These are phyloP conservation scores for Lindbergichthys nudifrons DNA, from an alignment of 2,797 vertebrate species.

Conservation along the genomic window DNA sequence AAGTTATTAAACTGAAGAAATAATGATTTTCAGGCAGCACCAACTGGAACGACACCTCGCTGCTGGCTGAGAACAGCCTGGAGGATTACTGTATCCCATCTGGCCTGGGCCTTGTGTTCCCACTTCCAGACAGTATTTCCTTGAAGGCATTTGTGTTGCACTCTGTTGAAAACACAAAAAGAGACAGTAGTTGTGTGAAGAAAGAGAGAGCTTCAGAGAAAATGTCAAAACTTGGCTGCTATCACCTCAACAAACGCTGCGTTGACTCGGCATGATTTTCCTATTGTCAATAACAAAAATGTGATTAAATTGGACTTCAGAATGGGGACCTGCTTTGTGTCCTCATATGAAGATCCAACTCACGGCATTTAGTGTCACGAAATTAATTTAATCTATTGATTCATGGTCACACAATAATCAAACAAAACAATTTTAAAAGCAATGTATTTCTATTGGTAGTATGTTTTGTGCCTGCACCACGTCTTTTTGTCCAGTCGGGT, in stretches of 20 bases:
- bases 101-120: neutral
- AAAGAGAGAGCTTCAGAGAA: neutral
- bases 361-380: no score
- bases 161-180: neutral
- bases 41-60: no score
- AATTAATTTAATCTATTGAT: no score
- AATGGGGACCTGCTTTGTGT: neutral
- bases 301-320: no score
- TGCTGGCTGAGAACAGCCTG: neutral
- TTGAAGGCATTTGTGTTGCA: neutral
- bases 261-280: neutral
- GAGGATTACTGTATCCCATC: neutral
- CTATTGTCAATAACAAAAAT: no score
- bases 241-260: neutral
- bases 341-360: neutral
- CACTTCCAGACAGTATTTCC: neutral
- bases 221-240: neutral
- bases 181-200: neutral
- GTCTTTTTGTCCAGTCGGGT: no score
- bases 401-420: no score
- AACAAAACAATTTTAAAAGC: no score
- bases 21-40: neutral
- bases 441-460: no score
- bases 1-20: no score
- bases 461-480: no score